A percentile compares a stretch with the other conserved stretches of the same genome.
These are phyloP conservation scores for Drosophila neocordata DNA, from an alignment of 1,140 invertebrate species.

Conservation along the genomic window DNA sequence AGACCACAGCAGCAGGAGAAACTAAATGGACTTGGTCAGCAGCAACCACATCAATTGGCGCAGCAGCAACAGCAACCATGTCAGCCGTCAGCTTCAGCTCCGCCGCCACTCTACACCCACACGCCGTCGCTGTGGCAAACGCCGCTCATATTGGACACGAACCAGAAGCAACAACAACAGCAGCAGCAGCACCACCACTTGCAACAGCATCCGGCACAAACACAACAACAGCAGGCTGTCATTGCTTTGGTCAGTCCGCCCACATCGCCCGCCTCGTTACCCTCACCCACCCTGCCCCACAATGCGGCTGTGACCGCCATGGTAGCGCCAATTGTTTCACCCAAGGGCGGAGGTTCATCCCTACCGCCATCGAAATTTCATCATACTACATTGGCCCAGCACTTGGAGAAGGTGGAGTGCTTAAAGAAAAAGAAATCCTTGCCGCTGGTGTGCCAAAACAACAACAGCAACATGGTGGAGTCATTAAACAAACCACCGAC, in stretches of 20 bases:
- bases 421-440: constrained; percentile 67
- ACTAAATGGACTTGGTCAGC: constrained; percentile 29
- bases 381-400: constrained; percentile 76
- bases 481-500: constrained; percentile 38
- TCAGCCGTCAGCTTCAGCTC: constrained; percentile 40
- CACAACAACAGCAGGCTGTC: constrained; percentile 42
- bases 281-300: constrained; percentile 57
- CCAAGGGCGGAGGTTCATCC: constrained; percentile 56
- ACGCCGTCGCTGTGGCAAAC: constrained; percentile 80
- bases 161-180: constrained; percentile 46
- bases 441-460: constrained; percentile 59
- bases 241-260: constrained; percentile 70
- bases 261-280: constrained; percentile 76
- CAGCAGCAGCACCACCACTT: constrained; percentile 4
- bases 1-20: constrained; percentile 68
- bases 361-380: constrained; percentile 80
- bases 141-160: constrained; percentile 70
- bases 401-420: constrained; percentile 76
- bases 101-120: constrained; percentile 65
- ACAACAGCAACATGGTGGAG: constrained; percentile 50
- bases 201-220: neutral
- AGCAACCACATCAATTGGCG: constrained; percentile 30
- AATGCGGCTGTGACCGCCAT: constrained; percentile 70
- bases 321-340: constrained; percentile 71
- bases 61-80: constrained; percentile 33